Conservation (phyloP, 1,140 invertebrate genomes). For the Hirudo medicinalis region DNA sequence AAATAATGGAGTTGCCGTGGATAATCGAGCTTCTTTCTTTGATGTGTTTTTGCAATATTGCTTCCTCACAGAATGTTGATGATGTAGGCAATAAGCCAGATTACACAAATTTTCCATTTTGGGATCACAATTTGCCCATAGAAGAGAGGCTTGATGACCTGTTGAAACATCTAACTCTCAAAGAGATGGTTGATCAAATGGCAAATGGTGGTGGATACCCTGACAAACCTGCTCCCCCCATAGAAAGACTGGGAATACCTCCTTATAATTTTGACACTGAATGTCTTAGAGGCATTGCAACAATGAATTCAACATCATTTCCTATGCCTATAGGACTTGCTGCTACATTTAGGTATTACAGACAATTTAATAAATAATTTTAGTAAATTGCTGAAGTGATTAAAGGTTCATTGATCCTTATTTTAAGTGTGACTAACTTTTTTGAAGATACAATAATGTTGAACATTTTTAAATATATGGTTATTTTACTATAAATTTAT, state of each 20-base stretch:
- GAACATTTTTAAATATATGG: too few relatives aligned
- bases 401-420: too few relatives aligned
- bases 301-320: slow-evolving; percentile 24
- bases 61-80: too few relatives aligned
- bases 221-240: slow-evolving; percentile 24
- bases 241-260: slow-evolving; percentile 24
- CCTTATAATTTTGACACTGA: slow-evolving; percentile 24
- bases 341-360: neutral
- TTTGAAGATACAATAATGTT: too few relatives aligned
- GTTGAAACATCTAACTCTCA: slow-evolving; percentile 27
- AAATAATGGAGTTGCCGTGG: too few relatives aligned
- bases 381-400: too few relatives aligned
- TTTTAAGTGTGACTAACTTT: too few relatives aligned
- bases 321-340: slow-evolving; percentile 13
- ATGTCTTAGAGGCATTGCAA: slow-evolving; percentile 23
- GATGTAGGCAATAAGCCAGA: too few relatives aligned
- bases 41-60: too few relatives aligned
- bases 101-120: neutral
- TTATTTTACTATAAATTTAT: too few relatives aligned
- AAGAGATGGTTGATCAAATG: slow-evolving; percentile 27
- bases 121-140: slow-evolving; percentile 30
- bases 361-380: too few relatives aligned
- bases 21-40: too few relatives aligned
- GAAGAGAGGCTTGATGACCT: slow-evolving; percentile 30
- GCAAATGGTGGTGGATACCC: slow-evolving; percentile 1